Conservation (phyloP, 2,113 vertebrate species). For the Actenoides hombroni region DNA sequence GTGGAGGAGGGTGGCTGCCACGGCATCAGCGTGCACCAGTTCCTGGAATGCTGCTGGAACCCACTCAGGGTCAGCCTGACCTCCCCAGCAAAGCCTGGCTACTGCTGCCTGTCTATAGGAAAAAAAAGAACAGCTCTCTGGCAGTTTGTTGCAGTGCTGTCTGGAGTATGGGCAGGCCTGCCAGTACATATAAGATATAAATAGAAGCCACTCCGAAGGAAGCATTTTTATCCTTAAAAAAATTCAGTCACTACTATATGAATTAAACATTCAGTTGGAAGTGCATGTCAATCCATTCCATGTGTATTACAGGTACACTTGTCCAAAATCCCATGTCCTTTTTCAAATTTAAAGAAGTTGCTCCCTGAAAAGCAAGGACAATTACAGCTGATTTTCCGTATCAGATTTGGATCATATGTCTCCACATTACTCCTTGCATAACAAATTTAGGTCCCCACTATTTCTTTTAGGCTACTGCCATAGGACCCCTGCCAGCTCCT, state of each 20-base stretch:
- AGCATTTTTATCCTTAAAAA: neutral
- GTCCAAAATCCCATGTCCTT: accelerated
- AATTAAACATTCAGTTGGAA: neutral
- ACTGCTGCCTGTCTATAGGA: neutral
- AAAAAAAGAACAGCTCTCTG: neutral
- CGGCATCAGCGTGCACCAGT: accelerated
- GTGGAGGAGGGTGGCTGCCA: neutral
- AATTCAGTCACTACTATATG: accelerated
- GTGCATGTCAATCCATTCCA: neutral
- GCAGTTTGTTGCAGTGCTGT: neutral
- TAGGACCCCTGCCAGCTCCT: neutral
- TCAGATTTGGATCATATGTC: accelerated
- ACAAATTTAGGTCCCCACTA: neutral
- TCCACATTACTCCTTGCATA: neutral
- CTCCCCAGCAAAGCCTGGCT: neutral
- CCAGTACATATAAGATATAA: neutral
- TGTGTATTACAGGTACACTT: neutral
- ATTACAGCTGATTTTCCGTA: neutral
- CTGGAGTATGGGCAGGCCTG: neutral
- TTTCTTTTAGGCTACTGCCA: neutral
- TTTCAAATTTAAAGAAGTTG: neutral
- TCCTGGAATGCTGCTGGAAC: constrained; percentile 31
- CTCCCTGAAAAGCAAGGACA: neutral
- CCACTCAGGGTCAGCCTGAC: accelerated
- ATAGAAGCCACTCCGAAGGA: neutral